Evolutionary conservation across 2,113 vertebrate species (phyloP), one percentile per base, ranked within the genome.

Genomic region (Otocyon megalotis): DNA sequence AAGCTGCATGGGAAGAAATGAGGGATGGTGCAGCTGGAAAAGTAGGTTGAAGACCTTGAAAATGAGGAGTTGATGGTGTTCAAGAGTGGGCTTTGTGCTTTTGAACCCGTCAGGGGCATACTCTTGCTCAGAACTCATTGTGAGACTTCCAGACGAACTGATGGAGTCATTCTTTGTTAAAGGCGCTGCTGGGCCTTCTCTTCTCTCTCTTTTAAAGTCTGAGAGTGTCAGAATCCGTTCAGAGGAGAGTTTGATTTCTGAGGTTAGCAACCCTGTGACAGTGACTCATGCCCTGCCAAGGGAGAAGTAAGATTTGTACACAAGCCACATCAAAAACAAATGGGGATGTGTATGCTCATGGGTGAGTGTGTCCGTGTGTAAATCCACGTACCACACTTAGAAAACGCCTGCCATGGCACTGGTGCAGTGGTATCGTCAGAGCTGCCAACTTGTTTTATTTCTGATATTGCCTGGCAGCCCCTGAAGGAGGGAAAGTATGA

Each of bases 401-500:
- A 60, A 71, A 26, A 50, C 0, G 87, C 90, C 71, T 30, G 56
- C 90, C 1, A 0, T 88, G 94, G 88, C 88, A 32, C 76, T 8
- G n/a, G 79, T 3, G 50, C 88, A 26, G 1, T 58, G 94, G 89
- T 88, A 92, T 65, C 90, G 12, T 92, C 69, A 86, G 86, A 98
- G 96, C 94, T 97, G 98, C 98, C 98, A 89, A 76, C 96, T 98
- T 89, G 54, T 96, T 98, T 98, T 98, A 97, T 98, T 98, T 98
- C 96, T 95, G 96, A 89, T 96, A 82, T 65, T 92, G 81, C 96
- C 95, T 97, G 72, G 95, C 97, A 96, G 97, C 98, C 98, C 97
- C 98, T 37, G 96, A 98, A 99, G 98, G 98, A 98, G 96, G 95
- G 93, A 90, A 93, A 97, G 97, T 81, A 90, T 98, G 97, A 97